Conservation (phyloP, 1,140 invertebrate species). For the Penaeus indicus region DNA sequence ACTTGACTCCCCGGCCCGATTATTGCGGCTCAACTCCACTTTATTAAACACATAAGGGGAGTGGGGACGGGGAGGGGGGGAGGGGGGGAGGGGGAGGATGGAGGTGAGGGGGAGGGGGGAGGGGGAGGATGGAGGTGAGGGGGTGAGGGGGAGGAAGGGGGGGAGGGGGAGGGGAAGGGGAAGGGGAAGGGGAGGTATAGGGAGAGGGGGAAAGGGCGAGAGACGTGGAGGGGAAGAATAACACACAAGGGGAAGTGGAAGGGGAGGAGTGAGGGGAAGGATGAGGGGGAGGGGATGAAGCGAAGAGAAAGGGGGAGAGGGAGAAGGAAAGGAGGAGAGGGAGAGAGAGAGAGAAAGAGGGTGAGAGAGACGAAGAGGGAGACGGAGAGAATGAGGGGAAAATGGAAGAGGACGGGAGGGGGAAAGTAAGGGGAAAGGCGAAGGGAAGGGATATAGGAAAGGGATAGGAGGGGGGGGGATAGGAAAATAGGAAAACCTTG, state of each 20-base stretch:
- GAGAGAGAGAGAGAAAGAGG: not conserved
- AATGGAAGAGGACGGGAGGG: not conserved
- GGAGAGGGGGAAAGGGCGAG: no score
- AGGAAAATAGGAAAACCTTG: not conserved
- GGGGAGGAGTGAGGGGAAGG: not conserved
- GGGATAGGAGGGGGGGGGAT: not conserved
- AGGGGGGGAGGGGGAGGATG: no score
- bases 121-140: no score
- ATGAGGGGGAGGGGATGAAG: not conserved
- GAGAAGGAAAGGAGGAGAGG: not conserved
- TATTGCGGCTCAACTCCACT: no score
- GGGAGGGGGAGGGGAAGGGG: not conserved
- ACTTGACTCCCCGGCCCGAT: no score
- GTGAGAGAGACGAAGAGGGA: not conserved
- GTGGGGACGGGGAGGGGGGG: no score
- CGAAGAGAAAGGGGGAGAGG: not conserved
- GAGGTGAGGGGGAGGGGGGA: no score
- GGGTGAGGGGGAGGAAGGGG: not conserved
- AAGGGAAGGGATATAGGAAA: no score
- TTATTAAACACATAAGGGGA: no score
- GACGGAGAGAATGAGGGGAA: not conserved
- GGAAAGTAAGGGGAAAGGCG: not conserved
- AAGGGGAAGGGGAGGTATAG: no score
- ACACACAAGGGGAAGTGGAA: not conserved
- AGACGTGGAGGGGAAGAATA: no score